Percentiles rank a stretch among this genome's conserved stretches.
Conservation (phyloP, 2,113 vertebrate genomes). For the Pipra filicauda region DNA sequence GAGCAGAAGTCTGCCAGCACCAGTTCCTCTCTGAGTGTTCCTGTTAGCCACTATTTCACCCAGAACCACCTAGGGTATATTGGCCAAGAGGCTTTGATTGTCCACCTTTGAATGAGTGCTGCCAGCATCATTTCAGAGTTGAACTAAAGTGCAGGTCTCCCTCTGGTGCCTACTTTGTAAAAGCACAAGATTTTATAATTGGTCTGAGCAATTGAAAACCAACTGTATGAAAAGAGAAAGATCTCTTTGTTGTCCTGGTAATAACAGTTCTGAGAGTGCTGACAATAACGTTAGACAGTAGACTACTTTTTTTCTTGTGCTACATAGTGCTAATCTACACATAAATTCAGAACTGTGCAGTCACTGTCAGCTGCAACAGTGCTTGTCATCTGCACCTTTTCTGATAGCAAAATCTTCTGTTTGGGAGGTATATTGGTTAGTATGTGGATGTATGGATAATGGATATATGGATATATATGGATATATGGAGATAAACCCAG, state of each 20-base stretch:
- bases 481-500: neutral
- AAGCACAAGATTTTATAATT: conserved; percentile 56
- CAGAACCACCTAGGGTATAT: neutral
- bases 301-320: neutral
- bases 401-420: neutral
- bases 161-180: conserved; percentile 62
- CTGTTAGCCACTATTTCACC: neutral
- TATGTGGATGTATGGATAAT: neutral
- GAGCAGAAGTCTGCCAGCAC: neutral
- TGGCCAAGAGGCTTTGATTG: conserved; percentile 9
- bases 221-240: conserved; percentile 26
- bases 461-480: neutral
- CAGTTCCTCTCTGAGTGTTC: neutral
- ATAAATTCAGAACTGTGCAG: neutral
- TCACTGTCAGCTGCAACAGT: neutral
- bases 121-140: conserved; percentile 5
- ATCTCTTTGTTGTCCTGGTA: conserved; percentile 31
- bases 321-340: neutral
- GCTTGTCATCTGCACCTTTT: neutral
- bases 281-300: neutral
- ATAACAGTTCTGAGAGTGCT: neutral
- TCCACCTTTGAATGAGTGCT: conserved; percentile 1
- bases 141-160: conserved; percentile 59
- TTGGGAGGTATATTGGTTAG: neutral
- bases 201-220: conserved; percentile 9